phyloP scores from a whole-genome alignment of 1,140 invertebrate species.

The Drosophila serrata region DNA sequence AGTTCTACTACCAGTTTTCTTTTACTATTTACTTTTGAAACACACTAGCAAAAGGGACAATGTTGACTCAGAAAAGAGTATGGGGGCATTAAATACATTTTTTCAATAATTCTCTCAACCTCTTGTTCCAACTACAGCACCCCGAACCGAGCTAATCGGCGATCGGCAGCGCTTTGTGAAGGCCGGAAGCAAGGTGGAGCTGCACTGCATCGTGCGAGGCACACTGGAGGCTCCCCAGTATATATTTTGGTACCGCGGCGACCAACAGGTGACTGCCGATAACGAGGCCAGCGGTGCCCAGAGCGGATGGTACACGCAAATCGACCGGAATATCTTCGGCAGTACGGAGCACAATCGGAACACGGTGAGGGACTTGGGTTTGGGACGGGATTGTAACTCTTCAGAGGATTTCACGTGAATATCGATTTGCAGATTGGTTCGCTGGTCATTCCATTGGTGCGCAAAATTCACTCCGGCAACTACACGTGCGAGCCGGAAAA shows the following conservation, averaged over 20 bases:
- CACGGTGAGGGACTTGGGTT: slow-evolving; percentile 38
- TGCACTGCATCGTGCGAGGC: slow-evolving; percentile 87
- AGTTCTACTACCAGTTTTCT: too few species aligned
- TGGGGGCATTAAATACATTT: background rate
- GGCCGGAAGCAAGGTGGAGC: slow-evolving; percentile 87
- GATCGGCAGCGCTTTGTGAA: slow-evolving; percentile 87
- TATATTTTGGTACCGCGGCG: slow-evolving; percentile 88
- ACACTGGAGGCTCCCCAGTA: slow-evolving; percentile 87
- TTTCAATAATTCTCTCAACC: background rate
- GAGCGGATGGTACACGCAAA: slow-evolving; percentile 72
- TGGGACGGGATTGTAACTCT: background rate
- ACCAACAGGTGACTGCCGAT: slow-evolving; percentile 87
- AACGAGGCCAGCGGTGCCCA: slow-evolving; percentile 54
- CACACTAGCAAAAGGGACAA: too few species aligned
- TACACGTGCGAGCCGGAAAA: slow-evolving; percentile 78
- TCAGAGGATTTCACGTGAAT: background rate
- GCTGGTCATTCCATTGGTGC: slow-evolving; percentile 89
- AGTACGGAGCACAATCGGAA: slow-evolving; percentile 71
- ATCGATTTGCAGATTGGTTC: slow-evolving; percentile 64
- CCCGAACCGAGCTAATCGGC: slow-evolving; percentile 87
- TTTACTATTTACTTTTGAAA: too few species aligned
- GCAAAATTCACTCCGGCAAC: slow-evolving; percentile 75
- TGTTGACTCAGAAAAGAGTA: too few species aligned
- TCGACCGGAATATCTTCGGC: slow-evolving; percentile 75
- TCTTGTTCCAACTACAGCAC: slow-evolving; percentile 76